Percentiles rank a stretch among this genome's conserved stretches.
These are phyloP conservation scores for Phaethon lepturus DNA, from an alignment of 2,113 vertebrate species.

Conservation along the genomic window DNA sequence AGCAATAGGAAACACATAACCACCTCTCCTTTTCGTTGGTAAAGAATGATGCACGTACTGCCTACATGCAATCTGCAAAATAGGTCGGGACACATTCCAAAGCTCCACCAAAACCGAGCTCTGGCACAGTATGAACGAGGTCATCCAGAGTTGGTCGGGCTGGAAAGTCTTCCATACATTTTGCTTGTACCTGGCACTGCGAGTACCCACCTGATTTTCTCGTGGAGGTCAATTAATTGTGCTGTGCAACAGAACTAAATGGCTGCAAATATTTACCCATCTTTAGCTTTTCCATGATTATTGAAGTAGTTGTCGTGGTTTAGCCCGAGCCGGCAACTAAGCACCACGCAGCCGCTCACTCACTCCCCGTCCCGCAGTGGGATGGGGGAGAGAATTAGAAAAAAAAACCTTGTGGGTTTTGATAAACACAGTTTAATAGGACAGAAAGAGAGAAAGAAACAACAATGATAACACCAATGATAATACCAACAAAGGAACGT, in stretches of 20 bases:
- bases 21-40: not conserved
- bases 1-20: accelerated
- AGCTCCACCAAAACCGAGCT: not conserved
- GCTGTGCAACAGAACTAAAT: not conserved
- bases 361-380: no score
- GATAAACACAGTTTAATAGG: no score
- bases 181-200: not conserved
- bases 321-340: no score
- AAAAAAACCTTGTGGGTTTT: no score
- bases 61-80: not conserved
- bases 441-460: no score
- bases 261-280: not conserved
- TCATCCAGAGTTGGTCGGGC: not conserved
- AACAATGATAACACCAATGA: no score
- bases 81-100: not conserved
- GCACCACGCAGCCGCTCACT: no score
- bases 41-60: not conserved
- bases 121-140: accelerated
- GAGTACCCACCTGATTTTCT: not conserved
- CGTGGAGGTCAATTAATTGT: not conserved
- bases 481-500: no score
- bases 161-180: not conserved
- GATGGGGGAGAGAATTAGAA: no score
- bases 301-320: not conserved
- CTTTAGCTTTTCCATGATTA: not conserved